Evolutionary conservation across 1,140 invertebrate species (phyloP).

Genomic region (Sycophaga agraensis): DNA sequence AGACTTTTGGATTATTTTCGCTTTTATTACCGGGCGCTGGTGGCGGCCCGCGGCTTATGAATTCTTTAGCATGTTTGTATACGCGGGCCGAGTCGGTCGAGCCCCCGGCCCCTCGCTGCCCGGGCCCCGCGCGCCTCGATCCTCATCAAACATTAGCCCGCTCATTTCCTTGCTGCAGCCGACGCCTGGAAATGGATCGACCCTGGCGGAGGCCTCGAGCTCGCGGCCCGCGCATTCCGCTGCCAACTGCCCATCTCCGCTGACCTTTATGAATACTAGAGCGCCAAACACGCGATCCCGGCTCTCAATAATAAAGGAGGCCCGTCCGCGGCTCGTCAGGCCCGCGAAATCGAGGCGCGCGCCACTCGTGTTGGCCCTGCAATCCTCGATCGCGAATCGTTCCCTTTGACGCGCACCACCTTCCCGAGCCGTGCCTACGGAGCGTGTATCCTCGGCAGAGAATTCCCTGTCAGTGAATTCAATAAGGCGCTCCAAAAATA

Average conservation of each 20-base stretch:
- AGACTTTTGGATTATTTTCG: slow-evolving; percentile 27
- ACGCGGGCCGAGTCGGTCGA: not conserved
- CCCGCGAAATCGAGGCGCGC: not conserved
- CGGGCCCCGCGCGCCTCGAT: not conserved
- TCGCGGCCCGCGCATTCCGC: too few relatives aligned
- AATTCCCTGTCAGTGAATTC: too few relatives aligned
- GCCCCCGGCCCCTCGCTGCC: not conserved
- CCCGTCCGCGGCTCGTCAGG: slow-evolving; percentile 8
- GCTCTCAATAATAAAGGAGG: slow-evolving; percentile 46
- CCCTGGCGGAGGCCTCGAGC: too few relatives aligned
- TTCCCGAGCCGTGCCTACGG: too few relatives aligned
- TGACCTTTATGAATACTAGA: slow-evolving; percentile 55
- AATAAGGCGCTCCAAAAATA: too few relatives aligned
- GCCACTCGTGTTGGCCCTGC: not conserved
- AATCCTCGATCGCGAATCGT: slow-evolving; percentile 9
- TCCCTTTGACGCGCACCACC: too few relatives aligned
- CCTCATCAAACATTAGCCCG: not conserved
- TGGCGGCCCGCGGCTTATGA: slow-evolving; percentile 9
- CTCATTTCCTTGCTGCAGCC: too few relatives aligned
- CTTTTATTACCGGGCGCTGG: slow-evolving; percentile 17
- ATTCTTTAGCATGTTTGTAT: slow-evolving; percentile 20
- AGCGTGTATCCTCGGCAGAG: too few relatives aligned
- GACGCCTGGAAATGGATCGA: too few relatives aligned
- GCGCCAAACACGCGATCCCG: slow-evolving; percentile 32
- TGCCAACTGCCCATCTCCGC: too few relatives aligned